phyloP scores from a whole-genome alignment of 2,113 vertebrate genomes.

The Onychorhynchus coronatus region DNA sequence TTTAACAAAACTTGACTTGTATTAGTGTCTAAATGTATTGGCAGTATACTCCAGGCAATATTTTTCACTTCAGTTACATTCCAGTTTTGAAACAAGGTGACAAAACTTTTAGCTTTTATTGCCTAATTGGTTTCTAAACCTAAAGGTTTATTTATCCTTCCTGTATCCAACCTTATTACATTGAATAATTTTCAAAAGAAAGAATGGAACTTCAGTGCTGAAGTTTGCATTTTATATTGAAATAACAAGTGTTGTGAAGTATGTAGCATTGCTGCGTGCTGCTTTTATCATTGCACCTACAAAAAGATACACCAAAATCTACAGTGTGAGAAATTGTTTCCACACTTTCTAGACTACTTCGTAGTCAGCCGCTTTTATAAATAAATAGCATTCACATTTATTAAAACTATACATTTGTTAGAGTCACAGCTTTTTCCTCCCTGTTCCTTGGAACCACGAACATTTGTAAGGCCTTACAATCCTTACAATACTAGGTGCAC shows the following conservation, averaged over 20 bases:
- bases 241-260: background rate
- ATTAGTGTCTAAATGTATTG: background rate
- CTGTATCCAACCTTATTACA: background rate
- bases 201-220: background rate
- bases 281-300: background rate
- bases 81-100: background rate
- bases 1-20: background rate
- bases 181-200: background rate
- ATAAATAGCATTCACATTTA: background rate
- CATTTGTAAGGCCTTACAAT: background rate
- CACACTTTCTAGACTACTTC: background rate
- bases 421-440: background rate
- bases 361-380: background rate
- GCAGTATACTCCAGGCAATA: background rate
- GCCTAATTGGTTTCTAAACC: background rate
- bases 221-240: background rate
- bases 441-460: background rate
- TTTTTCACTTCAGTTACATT: background rate
- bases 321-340: background rate
- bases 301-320: background rate
- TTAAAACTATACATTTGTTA: background rate
- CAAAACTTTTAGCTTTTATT: background rate
- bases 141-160: background rate
- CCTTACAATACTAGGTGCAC: background rate
- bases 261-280: background rate